Evolutionary conservation across 2,797 vertebrate genomes (phyloP).

Genomic region (Notolabrus celidotus): DNA sequence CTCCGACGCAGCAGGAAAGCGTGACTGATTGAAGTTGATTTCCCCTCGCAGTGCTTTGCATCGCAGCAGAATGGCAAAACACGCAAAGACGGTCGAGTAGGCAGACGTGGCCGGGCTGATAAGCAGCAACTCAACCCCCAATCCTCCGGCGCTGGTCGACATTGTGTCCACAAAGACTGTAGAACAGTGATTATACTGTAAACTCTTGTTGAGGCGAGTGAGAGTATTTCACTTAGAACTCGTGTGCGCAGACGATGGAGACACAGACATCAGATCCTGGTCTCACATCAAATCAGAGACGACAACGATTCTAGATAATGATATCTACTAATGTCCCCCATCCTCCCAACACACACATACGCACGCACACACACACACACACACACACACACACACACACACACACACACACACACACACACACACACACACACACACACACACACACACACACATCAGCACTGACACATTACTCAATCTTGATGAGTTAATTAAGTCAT

Average conservation of each 20-base stretch:
- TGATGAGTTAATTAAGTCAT: conserved; percentile 60
- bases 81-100: conserved; percentile 45
- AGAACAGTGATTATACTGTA: conserved; percentile 35
- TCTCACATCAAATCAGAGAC: conserved; percentile 10
- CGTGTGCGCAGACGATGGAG: conserved; percentile 3
- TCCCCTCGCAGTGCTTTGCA: conserved; percentile 64
- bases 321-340: not conserved
- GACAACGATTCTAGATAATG: conserved; percentile 30
- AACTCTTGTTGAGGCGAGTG: conserved; percentile 18
- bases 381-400: not conserved
- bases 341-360: not conserved
- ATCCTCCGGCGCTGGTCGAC: conserved; percentile 20
- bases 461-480: conserved; percentile 40
- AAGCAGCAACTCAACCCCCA: conserved; percentile 34
- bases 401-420: not conserved
- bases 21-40: conserved; percentile 76
- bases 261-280: conserved; percentile 15
- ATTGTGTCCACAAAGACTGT: conserved; percentile 33
- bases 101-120: conserved; percentile 61
- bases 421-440: conserved; percentile 1
- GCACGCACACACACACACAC: not conserved
- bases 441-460: conserved; percentile 1
- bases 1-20: conserved; percentile 47
- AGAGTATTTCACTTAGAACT: conserved; percentile 3
- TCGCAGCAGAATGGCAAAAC: conserved; percentile 54